phyloP scores from a whole-genome alignment of 2,113 vertebrate genomes.

The Ceuthmochares aereus region DNA sequence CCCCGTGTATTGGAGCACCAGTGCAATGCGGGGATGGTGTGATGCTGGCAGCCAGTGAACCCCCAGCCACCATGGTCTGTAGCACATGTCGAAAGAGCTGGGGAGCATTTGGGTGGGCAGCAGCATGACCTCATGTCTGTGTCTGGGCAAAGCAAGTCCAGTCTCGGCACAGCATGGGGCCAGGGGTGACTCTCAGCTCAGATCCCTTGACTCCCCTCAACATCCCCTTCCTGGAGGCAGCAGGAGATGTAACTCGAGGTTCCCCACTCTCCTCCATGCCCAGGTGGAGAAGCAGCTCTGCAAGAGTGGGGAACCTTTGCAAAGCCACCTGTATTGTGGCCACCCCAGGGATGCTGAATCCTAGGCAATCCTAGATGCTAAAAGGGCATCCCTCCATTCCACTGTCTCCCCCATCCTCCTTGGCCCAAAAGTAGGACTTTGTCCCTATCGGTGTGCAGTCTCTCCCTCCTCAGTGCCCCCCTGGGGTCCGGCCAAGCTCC shows the following conservation, averaged over 20 bases:
- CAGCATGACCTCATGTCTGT: neutral
- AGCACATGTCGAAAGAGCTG: neutral
- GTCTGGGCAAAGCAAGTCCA: neutral
- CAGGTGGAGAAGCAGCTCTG: neutral
- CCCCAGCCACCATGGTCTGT: neutral
- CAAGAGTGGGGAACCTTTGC: neutral
- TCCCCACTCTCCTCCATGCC: accelerated
- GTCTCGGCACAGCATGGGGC: accelerated
- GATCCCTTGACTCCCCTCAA: neutral
- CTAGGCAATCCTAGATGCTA: neutral
- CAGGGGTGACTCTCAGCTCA: neutral
- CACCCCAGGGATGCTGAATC: neutral
- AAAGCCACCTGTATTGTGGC: neutral
- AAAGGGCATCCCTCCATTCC: neutral
- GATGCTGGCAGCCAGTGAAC: neutral
- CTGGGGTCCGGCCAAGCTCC: neutral
- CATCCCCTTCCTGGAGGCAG: neutral
- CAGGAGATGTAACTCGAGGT: neutral
- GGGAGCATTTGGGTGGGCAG: neutral
- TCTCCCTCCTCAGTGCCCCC: accelerated
- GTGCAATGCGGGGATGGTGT: neutral
- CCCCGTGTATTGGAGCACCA: accelerated
- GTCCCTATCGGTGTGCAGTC: neutral
- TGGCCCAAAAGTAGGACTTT: neutral
- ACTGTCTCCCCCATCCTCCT: neutral